phyloP scores from a whole-genome alignment of 2,797 vertebrate genomes.

The Toxotes lorentzi region DNA sequence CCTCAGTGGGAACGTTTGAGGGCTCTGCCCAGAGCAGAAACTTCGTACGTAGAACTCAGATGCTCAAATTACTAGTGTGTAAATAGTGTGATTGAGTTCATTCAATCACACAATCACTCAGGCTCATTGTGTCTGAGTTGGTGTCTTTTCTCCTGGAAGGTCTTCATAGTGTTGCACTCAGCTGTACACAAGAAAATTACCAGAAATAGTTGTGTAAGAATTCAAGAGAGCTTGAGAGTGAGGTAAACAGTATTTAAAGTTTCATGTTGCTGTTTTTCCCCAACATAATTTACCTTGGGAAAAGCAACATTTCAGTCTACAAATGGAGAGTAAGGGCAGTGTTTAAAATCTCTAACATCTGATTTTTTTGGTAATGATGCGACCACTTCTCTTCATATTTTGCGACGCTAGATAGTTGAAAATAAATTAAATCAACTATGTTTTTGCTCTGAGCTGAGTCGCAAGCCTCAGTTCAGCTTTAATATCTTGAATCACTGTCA shows the following conservation, averaged over 20 bases:
- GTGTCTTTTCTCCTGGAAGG: too few species aligned
- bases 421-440: constrained; percentile 1
- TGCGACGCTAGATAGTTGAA: not conserved
- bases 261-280: not conserved
- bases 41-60: not conserved
- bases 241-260: not conserved
- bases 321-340: not conserved
- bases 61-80: not conserved
- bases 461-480: not conserved
- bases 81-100: not conserved
- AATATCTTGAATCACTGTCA: constrained; percentile 1
- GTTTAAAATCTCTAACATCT: not conserved
- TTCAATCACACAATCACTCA: too few species aligned
- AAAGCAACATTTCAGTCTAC: not conserved
- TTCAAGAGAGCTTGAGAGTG: not conserved
- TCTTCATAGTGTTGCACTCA: too few species aligned
- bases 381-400: not conserved
- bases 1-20: not conserved
- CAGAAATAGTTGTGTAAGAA: not conserved
- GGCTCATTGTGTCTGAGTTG: too few species aligned
- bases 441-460: constrained; percentile 1
- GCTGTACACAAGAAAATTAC: too few species aligned
- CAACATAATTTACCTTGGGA: not conserved
- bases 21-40: not conserved
- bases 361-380: not conserved